A percentile compares a stretch with the other conserved stretches of the same genome.
These are phyloP conservation scores for Notodonta ziczac DNA, from an alignment of 2,888 invertebrate genomes.

Conservation along the genomic window DNA sequence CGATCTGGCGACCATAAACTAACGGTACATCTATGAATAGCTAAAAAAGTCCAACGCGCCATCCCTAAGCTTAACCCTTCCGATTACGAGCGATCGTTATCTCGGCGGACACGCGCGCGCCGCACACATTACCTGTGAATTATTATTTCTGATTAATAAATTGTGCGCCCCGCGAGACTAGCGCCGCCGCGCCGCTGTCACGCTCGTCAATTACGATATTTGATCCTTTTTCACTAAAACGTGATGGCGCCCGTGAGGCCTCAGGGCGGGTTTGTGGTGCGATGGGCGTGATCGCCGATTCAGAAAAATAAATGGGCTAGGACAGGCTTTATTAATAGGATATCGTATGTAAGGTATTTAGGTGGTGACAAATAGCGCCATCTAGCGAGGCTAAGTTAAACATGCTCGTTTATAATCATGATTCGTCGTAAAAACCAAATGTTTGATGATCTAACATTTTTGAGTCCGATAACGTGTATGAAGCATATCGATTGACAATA, in stretches of 20 bases:
- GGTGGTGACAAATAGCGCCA: not conserved
- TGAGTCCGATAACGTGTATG: too few relatives aligned
- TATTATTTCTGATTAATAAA: conserved; percentile 85
- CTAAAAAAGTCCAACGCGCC: not conserved
- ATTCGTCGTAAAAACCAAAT: too few relatives aligned
- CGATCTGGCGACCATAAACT: too few relatives aligned
- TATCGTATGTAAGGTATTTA: not conserved
- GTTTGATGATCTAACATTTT: too few relatives aligned
- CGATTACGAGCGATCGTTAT: conserved; percentile 62
- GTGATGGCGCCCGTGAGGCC: conserved; percentile 62
- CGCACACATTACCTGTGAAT: conserved; percentile 78
- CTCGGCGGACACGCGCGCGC: conserved; percentile 50
- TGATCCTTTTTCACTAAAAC: conserved; percentile 81
- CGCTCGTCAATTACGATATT: conserved; percentile 77
- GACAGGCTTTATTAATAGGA: not conserved
- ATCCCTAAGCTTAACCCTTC: conserved; percentile 50
- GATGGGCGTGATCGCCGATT: conserved; percentile 44
- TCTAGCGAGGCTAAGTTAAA: not conserved
- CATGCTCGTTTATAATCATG: not conserved
- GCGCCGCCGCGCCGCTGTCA: conserved; percentile 57
- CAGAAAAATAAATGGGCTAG: not conserved
- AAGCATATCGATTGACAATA: too few relatives aligned
- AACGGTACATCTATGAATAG: too few relatives aligned
- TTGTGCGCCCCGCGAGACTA: conserved; percentile 70
- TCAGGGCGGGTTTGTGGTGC: conserved; percentile 57